Evolutionary conservation across 1,140 invertebrate species (phyloP).

Genomic region (Tetramorium simillimum): DNA sequence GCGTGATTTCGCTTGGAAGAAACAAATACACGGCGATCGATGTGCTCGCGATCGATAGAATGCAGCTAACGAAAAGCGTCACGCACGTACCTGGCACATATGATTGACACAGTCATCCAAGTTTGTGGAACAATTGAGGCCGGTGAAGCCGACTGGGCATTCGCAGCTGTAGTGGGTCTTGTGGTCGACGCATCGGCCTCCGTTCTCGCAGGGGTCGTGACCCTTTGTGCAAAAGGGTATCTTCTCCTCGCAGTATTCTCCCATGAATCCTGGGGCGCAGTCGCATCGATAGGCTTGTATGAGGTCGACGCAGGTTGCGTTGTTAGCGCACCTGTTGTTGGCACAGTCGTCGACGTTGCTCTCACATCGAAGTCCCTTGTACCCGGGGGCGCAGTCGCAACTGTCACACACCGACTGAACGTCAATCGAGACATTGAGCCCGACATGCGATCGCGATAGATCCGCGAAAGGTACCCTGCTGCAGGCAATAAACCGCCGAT

Average conservation of each 20-base stretch:
- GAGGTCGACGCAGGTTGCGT: constrained; percentile 95
- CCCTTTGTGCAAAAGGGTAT: constrained; percentile 95
- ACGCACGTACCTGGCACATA: constrained; percentile 91
- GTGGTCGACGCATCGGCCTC: constrained; percentile 95
- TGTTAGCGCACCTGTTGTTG: constrained; percentile 94
- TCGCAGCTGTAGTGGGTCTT: constrained; percentile 96
- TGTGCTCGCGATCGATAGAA: neutral
- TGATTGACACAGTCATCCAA: constrained; percentile 97
- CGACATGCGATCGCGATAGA: constrained; percentile 75
- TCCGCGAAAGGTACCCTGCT: constrained; percentile 63
- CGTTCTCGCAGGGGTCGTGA: constrained; percentile 97
- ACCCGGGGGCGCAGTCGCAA: constrained; percentile 94
- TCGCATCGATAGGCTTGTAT: constrained; percentile 94
- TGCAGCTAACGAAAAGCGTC: neutral
- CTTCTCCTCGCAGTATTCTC: constrained; percentile 96
- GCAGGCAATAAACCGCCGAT: constrained; percentile 34
- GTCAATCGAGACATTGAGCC: constrained; percentile 81
- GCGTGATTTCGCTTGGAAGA: neutral
- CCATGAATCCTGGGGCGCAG: constrained; percentile 93
- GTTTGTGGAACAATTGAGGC: constrained; percentile 96
- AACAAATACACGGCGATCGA: neutral
- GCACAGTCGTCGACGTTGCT: constrained; percentile 96
- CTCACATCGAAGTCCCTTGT: constrained; percentile 96
- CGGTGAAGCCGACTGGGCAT: constrained; percentile 95
- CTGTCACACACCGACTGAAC: constrained; percentile 86